These are phyloP conservation scores for Torymus tubicola DNA, from an alignment of 2,888 invertebrate species.

Conservation along the genomic window DNA sequence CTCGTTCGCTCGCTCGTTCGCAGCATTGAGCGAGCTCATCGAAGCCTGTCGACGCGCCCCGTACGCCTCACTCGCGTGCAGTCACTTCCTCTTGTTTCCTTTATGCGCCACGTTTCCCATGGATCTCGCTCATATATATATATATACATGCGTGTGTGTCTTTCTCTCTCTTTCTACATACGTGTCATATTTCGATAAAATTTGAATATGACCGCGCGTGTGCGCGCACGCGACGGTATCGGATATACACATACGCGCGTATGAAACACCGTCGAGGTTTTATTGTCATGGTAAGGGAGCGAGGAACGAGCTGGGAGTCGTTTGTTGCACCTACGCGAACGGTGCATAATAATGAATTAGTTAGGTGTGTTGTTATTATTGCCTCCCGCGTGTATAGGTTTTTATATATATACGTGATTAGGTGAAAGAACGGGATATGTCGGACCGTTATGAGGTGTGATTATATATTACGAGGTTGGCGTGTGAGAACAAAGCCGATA, in stretches of 20 bases:
- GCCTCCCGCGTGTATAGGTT: not conserved
- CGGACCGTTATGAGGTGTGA: not conserved
- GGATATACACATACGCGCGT: constrained; percentile 16
- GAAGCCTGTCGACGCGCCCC: constrained; percentile 69
- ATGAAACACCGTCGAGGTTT: not conserved
- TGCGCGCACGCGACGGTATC: constrained; percentile 35
- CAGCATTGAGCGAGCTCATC: constrained; percentile 69
- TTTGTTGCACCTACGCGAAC: constrained; percentile 38
- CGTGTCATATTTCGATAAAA: constrained; percentile 54
- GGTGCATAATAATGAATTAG: constrained; percentile 53
- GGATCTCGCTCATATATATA: not conserved
- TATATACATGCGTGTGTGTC: constrained; percentile 46
- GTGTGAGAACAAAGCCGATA: no score
- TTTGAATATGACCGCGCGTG: constrained; percentile 44
- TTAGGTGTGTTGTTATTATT: constrained; percentile 47
- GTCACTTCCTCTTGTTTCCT: not conserved
- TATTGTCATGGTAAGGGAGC: constrained; percentile 51
- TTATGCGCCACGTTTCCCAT: constrained; percentile 13
- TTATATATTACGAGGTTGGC: no score
- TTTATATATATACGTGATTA: constrained; percentile 10
- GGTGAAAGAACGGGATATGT: constrained; percentile 51
- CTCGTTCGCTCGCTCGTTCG: not conserved
- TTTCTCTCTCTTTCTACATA: no score
- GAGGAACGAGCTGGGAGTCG: constrained; percentile 32
- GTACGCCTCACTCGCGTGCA: not conserved